These are phyloP conservation scores for Dolichallabes microphthalmus DNA, from an alignment of 2,113 vertebrate genomes.

Conservation along the genomic window DNA sequence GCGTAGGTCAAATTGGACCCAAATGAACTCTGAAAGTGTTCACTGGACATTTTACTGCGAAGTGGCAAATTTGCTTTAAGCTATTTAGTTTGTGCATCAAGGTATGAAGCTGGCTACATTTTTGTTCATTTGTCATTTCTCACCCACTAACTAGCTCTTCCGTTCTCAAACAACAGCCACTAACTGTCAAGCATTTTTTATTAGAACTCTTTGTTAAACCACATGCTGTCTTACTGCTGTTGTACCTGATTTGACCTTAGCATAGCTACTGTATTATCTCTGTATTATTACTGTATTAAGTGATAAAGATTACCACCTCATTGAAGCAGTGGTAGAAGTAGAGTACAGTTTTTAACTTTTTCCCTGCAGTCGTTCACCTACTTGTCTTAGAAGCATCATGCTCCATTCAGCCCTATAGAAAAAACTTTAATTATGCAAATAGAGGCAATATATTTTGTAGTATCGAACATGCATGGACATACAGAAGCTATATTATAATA, in stretches of 20 bases:
- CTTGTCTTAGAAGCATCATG: background rate
- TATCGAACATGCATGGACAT: background rate
- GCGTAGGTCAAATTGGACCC: no score
- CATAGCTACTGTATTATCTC: background rate
- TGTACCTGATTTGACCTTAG: background rate
- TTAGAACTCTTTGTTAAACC: background rate
- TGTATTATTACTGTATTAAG: no score
- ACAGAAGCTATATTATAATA: background rate
- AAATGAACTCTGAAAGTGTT: no score
- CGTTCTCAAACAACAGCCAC: background rate
- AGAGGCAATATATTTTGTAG: background rate
- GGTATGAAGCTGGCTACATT: background rate
- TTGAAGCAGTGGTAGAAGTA: background rate
- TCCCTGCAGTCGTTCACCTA: background rate
- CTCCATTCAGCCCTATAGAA: background rate
- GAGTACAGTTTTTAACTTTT: background rate
- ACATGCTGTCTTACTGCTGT: background rate
- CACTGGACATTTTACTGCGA: no score
- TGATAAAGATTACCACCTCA: background rate
- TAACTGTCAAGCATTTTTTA: background rate
- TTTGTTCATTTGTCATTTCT: background rate
- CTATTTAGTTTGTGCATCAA: background rate
- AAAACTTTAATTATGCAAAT: background rate
- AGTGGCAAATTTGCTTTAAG: background rate
- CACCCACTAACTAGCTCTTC: background rate